Evolutionary conservation across 1,140 invertebrate species (phyloP), one percentile per base, ranked within the genome.

Genomic region (Notospermus geniculatus): DNA sequence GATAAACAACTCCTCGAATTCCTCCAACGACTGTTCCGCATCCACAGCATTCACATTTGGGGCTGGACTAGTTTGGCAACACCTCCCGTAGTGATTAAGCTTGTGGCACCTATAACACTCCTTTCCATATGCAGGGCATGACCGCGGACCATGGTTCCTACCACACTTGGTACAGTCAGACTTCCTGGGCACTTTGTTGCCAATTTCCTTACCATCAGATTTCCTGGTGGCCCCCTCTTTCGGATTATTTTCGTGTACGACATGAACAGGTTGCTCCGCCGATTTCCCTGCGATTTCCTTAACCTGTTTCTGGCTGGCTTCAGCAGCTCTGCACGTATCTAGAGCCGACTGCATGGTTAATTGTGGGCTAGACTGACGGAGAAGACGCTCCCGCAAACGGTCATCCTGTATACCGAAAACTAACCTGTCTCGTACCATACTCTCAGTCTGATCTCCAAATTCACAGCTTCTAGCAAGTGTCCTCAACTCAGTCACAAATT

Each of bases 361-460:
- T 39, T 39, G 41, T 36, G 32, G 32, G 32, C 32, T 36, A 27
- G 55, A 15, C 2, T 63, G 54, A n/a, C 57, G 29, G 2, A 63
- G 27, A 15, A 63, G 17, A 19, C 62, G 25, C 50, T 61, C 50
- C 23, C 39, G 32, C 4, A 60, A 13, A n/a, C 22, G 25, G 28
- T 36, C 13, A 28, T 53, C 30, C 11, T 9, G 27, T 22, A 56
- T 45, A 2, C 62, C 62, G 54, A 43, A 41, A 2, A 64, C 57
- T 2, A 60, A 15, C 46, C 53, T 60, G 45, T 64, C 62, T 4
- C 57, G 5, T 22, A 64, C 29, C 32, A 59, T 17, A 13, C 27
- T 30, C 15, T 64, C 57, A 19, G n/a, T 45, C 5, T 45, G 58
- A 4, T 59, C 62, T 2, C 62, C 62, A 54, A 60, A 60, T 22